Evolutionary conservation across 2,888 invertebrate genomes (phyloP).

Genomic region (Epirrhoe alternata): DNA sequence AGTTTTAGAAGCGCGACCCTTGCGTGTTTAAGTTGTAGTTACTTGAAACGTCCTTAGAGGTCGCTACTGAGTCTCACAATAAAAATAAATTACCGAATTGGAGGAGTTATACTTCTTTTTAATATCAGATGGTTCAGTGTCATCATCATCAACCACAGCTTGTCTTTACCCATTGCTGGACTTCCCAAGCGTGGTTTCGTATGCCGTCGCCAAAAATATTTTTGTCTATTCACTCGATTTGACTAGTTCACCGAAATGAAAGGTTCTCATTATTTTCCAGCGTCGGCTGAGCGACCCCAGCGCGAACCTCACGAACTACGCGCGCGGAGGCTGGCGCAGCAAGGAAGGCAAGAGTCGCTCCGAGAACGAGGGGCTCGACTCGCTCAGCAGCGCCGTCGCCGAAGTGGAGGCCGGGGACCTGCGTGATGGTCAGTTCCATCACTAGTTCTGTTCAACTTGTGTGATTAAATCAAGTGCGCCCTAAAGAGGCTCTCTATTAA

Average conservation of each 20-base stretch:
- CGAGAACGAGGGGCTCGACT: slow-evolving; percentile 96
- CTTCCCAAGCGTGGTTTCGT: too few relatives aligned
- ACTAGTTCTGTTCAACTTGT: too few relatives aligned
- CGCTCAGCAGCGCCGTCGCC: slow-evolving; percentile 91
- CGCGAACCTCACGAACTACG: slow-evolving; percentile 94
- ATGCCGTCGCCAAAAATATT: too few relatives aligned
- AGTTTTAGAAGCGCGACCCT: neutral
- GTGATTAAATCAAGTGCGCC: too few relatives aligned
- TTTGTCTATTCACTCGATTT: too few relatives aligned
- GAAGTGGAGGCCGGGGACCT: slow-evolving; percentile 98
- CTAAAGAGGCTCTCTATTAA: too few relatives aligned
- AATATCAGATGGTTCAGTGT: too few relatives aligned
- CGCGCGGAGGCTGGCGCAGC: slow-evolving; percentile 92
- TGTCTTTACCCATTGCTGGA: too few relatives aligned
- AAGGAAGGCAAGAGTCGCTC: slow-evolving; percentile 92
- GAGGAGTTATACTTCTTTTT: neutral
- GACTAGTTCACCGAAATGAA: too few relatives aligned
- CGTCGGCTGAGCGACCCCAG: slow-evolving; percentile 96
- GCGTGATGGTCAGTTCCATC: slow-evolving; percentile 70
- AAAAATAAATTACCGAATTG: neutral
- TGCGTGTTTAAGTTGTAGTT: neutral
- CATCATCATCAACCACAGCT: too few relatives aligned
- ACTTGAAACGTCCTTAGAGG: neutral
- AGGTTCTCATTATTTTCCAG: slow-evolving; percentile 67
- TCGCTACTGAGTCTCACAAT: slow-evolving; percentile 4